A percentile compares a stretch with the other conserved stretches of the same genome.
phyloP scores from a whole-genome alignment of 2,797 vertebrate species.

The Cossypha heuglini region DNA sequence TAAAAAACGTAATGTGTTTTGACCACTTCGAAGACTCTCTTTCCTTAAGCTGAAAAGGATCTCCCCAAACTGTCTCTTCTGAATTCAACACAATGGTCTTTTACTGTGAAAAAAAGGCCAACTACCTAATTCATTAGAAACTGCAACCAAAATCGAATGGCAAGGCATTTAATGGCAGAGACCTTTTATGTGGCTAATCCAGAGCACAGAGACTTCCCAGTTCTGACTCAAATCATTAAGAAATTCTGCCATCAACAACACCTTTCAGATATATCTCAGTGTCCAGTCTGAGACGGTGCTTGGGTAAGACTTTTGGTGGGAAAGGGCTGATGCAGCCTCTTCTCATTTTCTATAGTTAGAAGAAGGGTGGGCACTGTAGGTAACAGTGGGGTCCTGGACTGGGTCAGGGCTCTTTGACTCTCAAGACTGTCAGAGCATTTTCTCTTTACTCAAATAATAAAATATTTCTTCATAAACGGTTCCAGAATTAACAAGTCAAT shows the following conservation, averaged over 20 bases:
- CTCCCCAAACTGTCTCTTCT: not conserved
- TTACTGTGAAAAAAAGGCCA: not conserved
- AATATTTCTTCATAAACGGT: not conserved
- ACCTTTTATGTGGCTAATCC: not conserved
- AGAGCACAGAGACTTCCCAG: not conserved
- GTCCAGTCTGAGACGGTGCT: not conserved
- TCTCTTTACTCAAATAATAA: not conserved
- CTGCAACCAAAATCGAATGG: not conserved
- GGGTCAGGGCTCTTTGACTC: not conserved
- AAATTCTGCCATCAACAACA: not conserved
- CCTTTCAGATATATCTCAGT: not conserved
- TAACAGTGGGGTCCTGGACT: not conserved
- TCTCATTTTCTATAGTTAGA: not conserved
- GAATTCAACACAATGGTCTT: not conserved
- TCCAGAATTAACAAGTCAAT: not conserved
- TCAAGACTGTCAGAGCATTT: not conserved
- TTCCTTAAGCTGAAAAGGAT: not conserved
- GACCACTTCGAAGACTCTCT: not conserved
- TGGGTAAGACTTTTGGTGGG: not conserved
- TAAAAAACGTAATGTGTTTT: not conserved
- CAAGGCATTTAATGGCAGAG: not conserved
- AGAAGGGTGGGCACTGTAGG: not conserved
- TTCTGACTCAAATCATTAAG: not conserved
- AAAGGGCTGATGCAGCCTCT: not conserved
- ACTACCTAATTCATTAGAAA: not conserved